Evolutionary conservation across 2,113 vertebrate genomes (phyloP).

Genomic region (Heterochromis multidens): DNA sequence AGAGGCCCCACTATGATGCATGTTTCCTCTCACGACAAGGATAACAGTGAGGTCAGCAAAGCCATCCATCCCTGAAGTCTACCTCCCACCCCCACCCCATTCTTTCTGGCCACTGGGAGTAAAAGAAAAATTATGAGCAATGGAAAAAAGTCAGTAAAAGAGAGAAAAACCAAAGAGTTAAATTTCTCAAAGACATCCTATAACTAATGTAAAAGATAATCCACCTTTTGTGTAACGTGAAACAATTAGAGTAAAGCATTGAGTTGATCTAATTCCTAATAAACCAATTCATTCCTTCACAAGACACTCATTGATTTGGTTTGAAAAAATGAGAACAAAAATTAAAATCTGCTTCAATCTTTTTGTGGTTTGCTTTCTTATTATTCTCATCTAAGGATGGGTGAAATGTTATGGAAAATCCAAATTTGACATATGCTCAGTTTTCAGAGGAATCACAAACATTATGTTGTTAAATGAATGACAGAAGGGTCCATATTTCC

Average conservation of each 20-base stretch:
- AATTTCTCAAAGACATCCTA: neutral
- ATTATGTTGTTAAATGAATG: no score
- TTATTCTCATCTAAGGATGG: no score
- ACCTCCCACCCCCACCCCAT: accelerated
- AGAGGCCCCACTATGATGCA: constrained; percentile 80
- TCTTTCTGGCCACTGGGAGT: constrained; percentile 38
- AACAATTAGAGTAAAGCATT: neutral
- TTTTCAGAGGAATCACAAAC: no score
- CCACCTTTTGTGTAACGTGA: neutral
- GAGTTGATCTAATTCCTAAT: no score
- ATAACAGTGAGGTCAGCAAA: constrained; percentile 85
- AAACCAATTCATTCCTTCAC: no score
- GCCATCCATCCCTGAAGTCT: constrained; percentile 60
- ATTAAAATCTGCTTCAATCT: no score
- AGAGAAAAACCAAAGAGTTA: neutral
- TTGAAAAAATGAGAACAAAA: no score
- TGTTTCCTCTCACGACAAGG: constrained; percentile 88
- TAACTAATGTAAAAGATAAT: neutral
- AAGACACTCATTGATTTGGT: no score
- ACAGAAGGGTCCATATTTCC: no score
- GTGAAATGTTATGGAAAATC: no score
- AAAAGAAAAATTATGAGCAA: neutral
- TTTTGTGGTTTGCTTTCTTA: no score
- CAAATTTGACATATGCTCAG: no score
- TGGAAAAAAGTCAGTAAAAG: neutral